A percentile compares a stretch with the other conserved stretches of the same genome.
Evolutionary conservation across 2,113 vertebrate genomes (phyloP).

Genomic region (Cyprinodon variegatus): DNA sequence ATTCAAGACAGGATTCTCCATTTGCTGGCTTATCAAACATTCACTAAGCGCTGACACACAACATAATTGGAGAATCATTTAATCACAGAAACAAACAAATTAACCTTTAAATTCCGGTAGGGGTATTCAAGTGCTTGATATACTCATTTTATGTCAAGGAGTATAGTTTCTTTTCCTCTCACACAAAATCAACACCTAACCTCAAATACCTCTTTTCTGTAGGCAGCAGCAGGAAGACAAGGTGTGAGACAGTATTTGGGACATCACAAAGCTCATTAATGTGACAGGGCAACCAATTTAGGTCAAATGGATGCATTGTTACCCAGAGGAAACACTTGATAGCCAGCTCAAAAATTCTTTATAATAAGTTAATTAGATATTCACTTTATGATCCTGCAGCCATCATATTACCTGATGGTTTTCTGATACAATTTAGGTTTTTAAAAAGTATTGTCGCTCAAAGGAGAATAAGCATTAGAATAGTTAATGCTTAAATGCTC

Average conservation of each 20-base stretch:
- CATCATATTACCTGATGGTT: constrained; percentile 64
- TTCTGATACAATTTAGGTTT: constrained; percentile 66
- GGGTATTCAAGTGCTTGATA: constrained; percentile 53
- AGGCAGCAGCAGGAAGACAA: constrained; percentile 55
- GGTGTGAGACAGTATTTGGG: constrained; percentile 70
- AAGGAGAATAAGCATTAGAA: constrained; percentile 67
- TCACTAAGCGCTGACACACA: constrained; percentile 56
- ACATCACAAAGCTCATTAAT: constrained; percentile 77
- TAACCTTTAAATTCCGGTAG: constrained; percentile 75
- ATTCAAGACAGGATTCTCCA: constrained; percentile 47
- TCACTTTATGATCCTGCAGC: constrained; percentile 72
- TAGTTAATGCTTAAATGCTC: constrained; percentile 51
- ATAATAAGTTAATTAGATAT: constrained; percentile 80
- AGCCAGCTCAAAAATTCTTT: constrained; percentile 72
- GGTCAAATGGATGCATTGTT: constrained; percentile 76
- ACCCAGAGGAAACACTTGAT: constrained; percentile 74
- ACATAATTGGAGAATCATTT: constrained; percentile 64
- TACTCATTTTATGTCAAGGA: constrained; percentile 42
- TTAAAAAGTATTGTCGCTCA: constrained; percentile 65
- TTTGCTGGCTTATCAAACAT: constrained; percentile 53
- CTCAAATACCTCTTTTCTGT: constrained; percentile 27
- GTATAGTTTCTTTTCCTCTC: constrained; percentile 29
- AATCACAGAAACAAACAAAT: constrained; percentile 75
- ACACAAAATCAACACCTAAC: constrained; percentile 44
- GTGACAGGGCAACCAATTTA: constrained; percentile 77